Base-by-base conservation (phyloP, 2,888 invertebrate genomes). In the Diarsia brunnea region DNA sequence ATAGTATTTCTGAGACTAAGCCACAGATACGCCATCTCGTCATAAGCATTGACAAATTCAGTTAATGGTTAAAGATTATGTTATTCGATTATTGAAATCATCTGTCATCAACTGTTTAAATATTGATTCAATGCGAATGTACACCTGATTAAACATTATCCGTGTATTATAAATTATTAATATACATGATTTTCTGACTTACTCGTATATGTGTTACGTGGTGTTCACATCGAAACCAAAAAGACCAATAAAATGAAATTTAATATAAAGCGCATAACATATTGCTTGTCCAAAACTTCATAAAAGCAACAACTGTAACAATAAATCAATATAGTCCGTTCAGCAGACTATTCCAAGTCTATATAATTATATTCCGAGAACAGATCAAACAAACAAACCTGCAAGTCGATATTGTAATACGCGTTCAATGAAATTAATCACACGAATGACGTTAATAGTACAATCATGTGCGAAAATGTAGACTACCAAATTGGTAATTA, bases 371-470 rank as follows among this genome's bases (percentile, higher is more conserved):
- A 72, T 84, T 76, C 69, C 47, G 43, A 71, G 73, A 77, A 71
- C 71, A 55, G 63, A 81, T 65, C 61, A 70, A 77, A 84, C 64
- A 74, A 67, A 78, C 63, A 72, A 74, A 74, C 66, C 38, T 68
- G 75, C 49, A 63, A 64, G 49, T 47, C 64, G 73, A 63, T 75
- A 73, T 74, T 75, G 38, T 71, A 63, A 66, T 55, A 77, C 68
- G 45, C 31, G 55, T 65, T 75, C 43, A 73, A 78, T 75, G 51
- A 73, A 75, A 78, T 83, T 80, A 76, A 71, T 83, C 73, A 69
- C 61, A 65, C n/a, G 49, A 61, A 66, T 69, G 80, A 73, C 64
- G 75, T 75, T 79, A 64, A 73, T 68, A 63, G 79, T 79, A 83
- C 61, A 70, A 73, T 75, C 61, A 70, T 68, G 75, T 38, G 64